Conservation (phyloP, 2,797 vertebrate genomes). For the Garrulus glandarius region DNA sequence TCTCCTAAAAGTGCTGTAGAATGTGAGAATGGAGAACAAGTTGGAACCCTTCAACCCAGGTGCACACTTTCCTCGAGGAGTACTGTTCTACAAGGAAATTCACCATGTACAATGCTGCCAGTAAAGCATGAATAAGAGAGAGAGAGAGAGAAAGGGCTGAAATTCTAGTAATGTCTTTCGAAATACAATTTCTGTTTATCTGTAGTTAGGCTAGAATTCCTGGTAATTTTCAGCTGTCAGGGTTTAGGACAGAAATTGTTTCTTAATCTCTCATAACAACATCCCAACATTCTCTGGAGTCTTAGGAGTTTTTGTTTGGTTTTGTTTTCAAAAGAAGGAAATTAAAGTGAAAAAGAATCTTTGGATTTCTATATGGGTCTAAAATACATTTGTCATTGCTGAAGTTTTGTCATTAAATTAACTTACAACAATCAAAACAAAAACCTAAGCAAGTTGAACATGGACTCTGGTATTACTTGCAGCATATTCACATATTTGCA, state of each 20-base stretch:
- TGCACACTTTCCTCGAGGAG: neutral
- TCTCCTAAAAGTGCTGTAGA: neutral
- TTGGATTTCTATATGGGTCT: neutral
- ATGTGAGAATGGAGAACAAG: neutral
- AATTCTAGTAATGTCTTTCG: neutral
- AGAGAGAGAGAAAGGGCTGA: neutral
- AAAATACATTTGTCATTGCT: neutral
- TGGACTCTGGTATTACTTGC: neutral
- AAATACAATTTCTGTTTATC: neutral
- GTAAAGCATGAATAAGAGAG: neutral
- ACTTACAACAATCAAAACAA: neutral
- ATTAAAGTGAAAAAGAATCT: neutral
- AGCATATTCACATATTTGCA: slow-evolving; percentile 36
- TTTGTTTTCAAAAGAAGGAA: neutral
- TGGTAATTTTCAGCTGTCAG: neutral
- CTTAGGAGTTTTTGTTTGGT: neutral
- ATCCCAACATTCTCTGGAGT: neutral
- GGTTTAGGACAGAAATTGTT: neutral
- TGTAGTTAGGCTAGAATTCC: neutral
- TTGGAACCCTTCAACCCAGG: neutral
- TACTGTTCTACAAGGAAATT: neutral
- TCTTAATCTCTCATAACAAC: neutral
- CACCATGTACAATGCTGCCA: neutral
- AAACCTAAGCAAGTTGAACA: neutral
- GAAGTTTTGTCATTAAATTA: neutral